Evolutionary conservation across 2,797 vertebrate genomes (phyloP).

Genomic region (Gymnothorax javanicus): DNA sequence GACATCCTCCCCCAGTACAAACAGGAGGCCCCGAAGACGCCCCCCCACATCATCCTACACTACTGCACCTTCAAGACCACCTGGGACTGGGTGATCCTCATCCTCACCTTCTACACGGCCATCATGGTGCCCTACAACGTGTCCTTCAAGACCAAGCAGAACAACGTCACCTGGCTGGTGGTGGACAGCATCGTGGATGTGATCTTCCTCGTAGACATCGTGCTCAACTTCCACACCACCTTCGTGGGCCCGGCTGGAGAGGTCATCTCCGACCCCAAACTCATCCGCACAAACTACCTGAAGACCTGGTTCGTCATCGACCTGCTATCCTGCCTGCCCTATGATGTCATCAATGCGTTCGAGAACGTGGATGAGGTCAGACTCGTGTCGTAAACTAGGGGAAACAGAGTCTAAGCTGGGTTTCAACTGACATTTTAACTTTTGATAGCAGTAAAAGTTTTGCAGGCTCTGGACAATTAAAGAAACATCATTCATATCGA

Average conservation of each 20-base stretch:
- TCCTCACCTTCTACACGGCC: conserved; percentile 94
- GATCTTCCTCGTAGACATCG: conserved; percentile 94
- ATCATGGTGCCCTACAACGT: conserved; percentile 97
- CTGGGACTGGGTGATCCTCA: conserved; percentile 97
- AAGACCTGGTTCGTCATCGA: conserved; percentile 98
- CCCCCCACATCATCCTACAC: conserved; percentile 93
- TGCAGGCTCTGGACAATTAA: no score
- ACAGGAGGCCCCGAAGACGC: conserved; percentile 94
- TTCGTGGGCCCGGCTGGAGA: conserved; percentile 93
- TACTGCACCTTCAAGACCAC: conserved; percentile 97
- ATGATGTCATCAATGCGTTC: conserved; percentile 96
- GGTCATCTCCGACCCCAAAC: conserved; percentile 92
- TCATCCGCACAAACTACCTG: conserved; percentile 95
- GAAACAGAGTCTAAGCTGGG: not conserved
- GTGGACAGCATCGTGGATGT: conserved; percentile 95
- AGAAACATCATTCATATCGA: no score
- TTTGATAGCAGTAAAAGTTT: not conserved
- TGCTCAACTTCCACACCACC: conserved; percentile 95
- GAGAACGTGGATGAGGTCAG: conserved; percentile 97
- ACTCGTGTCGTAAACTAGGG: conserved; percentile 34
- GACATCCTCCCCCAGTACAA: conserved; percentile 96
- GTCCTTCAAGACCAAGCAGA: conserved; percentile 95
- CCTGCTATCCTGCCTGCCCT: conserved; percentile 91
- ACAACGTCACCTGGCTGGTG: conserved; percentile 94
- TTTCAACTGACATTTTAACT: not conserved